Base-by-base conservation (phyloP, 2,888 invertebrate species). In the Tricholauxania praeusta region DNA sequence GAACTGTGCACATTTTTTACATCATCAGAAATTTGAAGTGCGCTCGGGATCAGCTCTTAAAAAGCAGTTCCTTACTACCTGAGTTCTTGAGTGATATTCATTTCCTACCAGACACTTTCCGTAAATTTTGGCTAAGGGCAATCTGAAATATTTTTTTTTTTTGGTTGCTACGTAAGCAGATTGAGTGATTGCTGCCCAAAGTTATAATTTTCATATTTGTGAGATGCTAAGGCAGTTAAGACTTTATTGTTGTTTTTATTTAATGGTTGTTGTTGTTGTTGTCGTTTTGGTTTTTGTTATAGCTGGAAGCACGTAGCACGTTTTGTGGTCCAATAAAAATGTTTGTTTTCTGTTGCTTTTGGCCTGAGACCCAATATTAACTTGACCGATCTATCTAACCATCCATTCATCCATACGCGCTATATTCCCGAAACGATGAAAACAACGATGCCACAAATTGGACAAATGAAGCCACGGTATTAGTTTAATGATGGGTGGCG, bases 161-260 rank as follows among this genome's bases (percentile, higher is more conserved):
- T 10, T 74, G 72, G 73, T 74, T 75, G 76, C 77, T 75, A 77
- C 69, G 76, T 79, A 83, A 78, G 75, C 83, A 85, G 86, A 86
- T 86, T 86, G 86, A 86, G 86, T 86, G 86, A 86, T 86, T 86
- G 86, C 85, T 85, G 86, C 83, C 84, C 80, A 83, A 85, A 86
- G 84, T 85, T 86, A 86, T 86, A 86, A 86, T 86, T 86, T 86
- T 86, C 85, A 86, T 84, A 86, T 86, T 86, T 85, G 84, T 80
- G 71, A 82, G 78, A 74, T 78, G 76, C 72, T 74, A 72, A 70
- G 63, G 62, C 62, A 74, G 73, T 69, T 69, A 72, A 72, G 55
- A 62, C 68, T 52, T 59, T 70, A 59, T 57, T 49, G 22, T 69
- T 17, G 39, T 68, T 55, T 17, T 10, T 48, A 48, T 14, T 17